phyloP scores from a whole-genome alignment of 2,113 vertebrate genomes.

The Benitochromis conjunctus region DNA sequence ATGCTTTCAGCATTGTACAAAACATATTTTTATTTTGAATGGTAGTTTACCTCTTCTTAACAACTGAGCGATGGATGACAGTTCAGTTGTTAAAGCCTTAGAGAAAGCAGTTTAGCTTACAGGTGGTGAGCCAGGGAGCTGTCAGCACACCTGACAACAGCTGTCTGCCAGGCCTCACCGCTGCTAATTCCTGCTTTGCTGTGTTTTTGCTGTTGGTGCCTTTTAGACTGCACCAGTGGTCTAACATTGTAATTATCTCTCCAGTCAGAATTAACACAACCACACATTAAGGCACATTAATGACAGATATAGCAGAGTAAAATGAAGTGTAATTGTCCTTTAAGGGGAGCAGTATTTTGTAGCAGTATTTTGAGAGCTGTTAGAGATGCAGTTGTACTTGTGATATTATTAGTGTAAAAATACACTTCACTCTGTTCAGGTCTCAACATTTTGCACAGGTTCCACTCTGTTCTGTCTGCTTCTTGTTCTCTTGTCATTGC shows the following conservation, averaged over 20 bases:
- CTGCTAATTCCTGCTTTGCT: no score
- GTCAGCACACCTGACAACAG: not conserved
- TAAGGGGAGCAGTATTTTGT: not conserved
- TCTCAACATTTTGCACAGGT: not conserved
- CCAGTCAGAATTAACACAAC: not conserved
- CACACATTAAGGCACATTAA: not conserved
- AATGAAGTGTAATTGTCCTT: not conserved
- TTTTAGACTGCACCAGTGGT: not conserved
- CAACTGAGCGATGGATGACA: not conserved
- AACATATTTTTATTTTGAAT: not conserved
- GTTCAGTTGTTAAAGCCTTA: not conserved
- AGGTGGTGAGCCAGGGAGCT: not conserved
- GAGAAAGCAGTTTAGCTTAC: not conserved
- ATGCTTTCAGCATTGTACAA: not conserved
- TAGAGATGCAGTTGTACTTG: not conserved
- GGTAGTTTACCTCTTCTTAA: not conserved
- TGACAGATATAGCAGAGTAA: not conserved
- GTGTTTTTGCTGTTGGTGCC: not conserved
- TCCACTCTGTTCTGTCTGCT: not conserved
- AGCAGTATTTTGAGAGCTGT: not conserved
- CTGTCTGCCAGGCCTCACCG: not conserved
- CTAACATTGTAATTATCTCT: not conserved
- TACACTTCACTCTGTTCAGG: not conserved
- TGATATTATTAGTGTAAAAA: not conserved
- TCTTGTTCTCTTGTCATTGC: not conserved